Conservation (phyloP, 2,797 vertebrate genomes). For the Catostomus latipinnis region DNA sequence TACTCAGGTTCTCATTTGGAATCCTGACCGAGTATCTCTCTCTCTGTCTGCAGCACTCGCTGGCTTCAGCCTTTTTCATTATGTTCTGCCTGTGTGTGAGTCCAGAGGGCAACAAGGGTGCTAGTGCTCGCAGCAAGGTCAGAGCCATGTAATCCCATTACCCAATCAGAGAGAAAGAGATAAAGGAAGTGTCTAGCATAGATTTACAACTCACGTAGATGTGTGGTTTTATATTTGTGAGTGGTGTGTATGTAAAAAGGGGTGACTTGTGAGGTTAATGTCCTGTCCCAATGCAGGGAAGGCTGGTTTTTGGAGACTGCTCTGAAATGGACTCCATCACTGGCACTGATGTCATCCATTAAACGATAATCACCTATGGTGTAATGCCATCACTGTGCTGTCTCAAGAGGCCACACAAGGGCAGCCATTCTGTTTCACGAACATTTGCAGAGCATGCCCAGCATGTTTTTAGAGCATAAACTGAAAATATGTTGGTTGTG, state of each 20-base stretch:
- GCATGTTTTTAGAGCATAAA: constrained; percentile 13
- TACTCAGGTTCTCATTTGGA: constrained; percentile 41
- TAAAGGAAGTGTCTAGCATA: constrained; percentile 39
- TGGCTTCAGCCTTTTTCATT: constrained; percentile 52
- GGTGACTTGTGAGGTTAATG: constrained; percentile 30
- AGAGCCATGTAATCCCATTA: constrained; percentile 59
- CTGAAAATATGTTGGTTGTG: neutral
- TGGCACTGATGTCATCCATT: constrained; percentile 72
- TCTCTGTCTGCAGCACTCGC: constrained; percentile 16
- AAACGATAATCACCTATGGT: constrained; percentile 69
- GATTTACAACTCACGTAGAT: constrained; percentile 35
- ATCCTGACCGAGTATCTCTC: constrained; percentile 38
- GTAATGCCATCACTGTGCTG: neutral
- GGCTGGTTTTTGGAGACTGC: constrained; percentile 1
- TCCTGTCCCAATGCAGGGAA: constrained; percentile 24
- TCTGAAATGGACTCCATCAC: constrained; percentile 16
- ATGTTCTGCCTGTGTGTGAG: constrained; percentile 48
- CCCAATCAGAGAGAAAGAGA: constrained; percentile 47
- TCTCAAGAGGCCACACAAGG: constrained; percentile 19
- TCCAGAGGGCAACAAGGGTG: constrained; percentile 43
- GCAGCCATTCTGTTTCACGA: constrained; percentile 7
- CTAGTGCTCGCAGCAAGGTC: constrained; percentile 57
- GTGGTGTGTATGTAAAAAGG: constrained; percentile 35
- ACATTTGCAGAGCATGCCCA: neutral
- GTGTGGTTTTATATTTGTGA: constrained; percentile 35